Percentiles rank a stretch among this genome's conserved stretches.
Evolutionary conservation across 2,888 invertebrate species (phyloP).

Genomic region (Choreutis nemorana): DNA sequence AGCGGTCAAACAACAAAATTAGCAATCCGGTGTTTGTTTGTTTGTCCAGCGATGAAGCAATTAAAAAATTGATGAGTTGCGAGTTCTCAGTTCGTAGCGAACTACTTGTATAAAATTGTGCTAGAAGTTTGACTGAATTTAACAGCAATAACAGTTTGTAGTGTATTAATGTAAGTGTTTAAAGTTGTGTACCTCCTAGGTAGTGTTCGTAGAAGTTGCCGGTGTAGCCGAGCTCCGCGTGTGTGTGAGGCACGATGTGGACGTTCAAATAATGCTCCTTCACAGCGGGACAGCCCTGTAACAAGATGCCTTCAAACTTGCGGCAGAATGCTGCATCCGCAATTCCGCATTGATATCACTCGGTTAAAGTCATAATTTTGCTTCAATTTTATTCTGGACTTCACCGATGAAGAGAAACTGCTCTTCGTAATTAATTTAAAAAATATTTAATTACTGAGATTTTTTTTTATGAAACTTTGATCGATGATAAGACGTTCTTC

Average conservation of each 20-base stretch:
- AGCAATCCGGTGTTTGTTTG: too few relatives aligned
- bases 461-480: neutral
- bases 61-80: too few relatives aligned
- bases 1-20: too few relatives aligned
- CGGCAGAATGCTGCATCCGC: neutral
- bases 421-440: neutral
- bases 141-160: too few relatives aligned
- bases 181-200: slow-evolving; percentile 69
- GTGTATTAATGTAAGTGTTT: too few relatives aligned
- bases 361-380: neutral
- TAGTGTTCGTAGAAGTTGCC: slow-evolving; percentile 88
- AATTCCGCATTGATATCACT: neutral
- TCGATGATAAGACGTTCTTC: too few relatives aligned
- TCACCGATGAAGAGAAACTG: neutral
- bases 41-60: too few relatives aligned
- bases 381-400: too few relatives aligned
- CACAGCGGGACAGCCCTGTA: slow-evolving; percentile 68
- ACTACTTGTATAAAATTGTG: too few relatives aligned
- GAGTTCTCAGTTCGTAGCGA: too few relatives aligned
- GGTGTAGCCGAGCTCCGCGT: slow-evolving; percentile 88
- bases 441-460: neutral
- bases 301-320: slow-evolving; percentile 8
- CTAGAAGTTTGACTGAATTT: too few relatives aligned
- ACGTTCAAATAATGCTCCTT: slow-evolving; percentile 74
- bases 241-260: slow-evolving; percentile 84